Base-by-base conservation (phyloP, 1,140 invertebrate genomes). In the Marisa cornuarietis region DNA sequence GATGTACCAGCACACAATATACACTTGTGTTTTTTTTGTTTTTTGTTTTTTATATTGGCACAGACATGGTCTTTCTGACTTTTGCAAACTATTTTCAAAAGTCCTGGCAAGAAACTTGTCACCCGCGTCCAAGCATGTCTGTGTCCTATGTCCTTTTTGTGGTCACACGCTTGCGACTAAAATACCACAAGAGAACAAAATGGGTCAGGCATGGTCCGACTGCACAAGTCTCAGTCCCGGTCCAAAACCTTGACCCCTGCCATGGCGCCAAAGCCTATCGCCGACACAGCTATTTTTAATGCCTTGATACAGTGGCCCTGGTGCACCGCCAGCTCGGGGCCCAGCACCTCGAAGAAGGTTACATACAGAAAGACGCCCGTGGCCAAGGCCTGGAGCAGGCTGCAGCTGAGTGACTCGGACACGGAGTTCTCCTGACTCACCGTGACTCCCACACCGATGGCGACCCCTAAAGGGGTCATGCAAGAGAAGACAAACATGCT, bases 331-430 rank as follows among this genome's bases (percentile, higher is more conserved):
- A 92, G 71, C 82, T 92, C 91, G 78, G 91, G 86, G 16, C 89
- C 96, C 54, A 98, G 90, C 58, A 98, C 95, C 92, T 98, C 97
- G 86, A 96, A 95, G 54, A 97, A 95, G 0, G 96, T 96, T 65
- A 98, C 95, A 89, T 97, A 98, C 0, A 98, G 91, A 61, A 98
- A 93, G 0, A 96, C 97, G 51, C 97, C 97, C n/a, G 95, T 95
- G 22, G 96, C 96, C n/a, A 97, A 78, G 31, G 92, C 92, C 85
- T 93, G 92, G 42, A 94, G 87, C 65, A 92, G 84, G 1, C 91
- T 92, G 83, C 90, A 91, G 18, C 90, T 78, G 26, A 93, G 71
- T n/a, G 86, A 80, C 8, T 90, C 85, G 26, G 75, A 58, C 6
- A 52, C 14, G 1, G 62, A 49, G 54, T 85, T 51, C 20, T 80